These are phyloP conservation scores for Homarus gammarus DNA, from an alignment of 2,888 invertebrate genomes.

Conservation along the genomic window DNA sequence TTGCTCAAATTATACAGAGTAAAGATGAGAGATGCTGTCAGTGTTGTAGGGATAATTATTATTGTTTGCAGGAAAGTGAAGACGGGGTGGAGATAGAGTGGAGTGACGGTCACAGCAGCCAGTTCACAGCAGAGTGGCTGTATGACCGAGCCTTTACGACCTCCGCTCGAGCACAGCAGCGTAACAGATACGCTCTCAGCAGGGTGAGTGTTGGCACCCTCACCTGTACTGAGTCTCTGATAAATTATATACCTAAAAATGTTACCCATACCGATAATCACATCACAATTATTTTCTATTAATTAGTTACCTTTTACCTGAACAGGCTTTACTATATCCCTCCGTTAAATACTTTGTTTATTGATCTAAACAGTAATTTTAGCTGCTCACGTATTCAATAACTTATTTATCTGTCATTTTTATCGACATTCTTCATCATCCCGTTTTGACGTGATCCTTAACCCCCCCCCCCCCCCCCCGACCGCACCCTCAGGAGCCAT, in stretches of 20 bases:
- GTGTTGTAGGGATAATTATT: background rate
- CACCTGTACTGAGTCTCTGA: background rate
- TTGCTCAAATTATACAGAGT: no score
- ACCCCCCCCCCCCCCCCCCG: background rate
- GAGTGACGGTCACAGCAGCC: constrained; percentile 67
- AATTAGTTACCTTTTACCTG: no score
- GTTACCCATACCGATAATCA: no score
- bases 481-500: constrained; percentile 60
- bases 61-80: constrained; percentile 18
- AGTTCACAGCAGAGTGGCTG: constrained; percentile 63
- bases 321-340: no score
- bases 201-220: constrained; percentile 43
- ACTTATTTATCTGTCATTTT: background rate
- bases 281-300: no score
- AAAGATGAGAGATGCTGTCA: no score
- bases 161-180: constrained; percentile 45
- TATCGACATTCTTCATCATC: no score
- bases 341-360: no score
- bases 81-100: constrained; percentile 53
- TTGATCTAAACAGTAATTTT: background rate
- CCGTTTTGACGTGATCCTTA: background rate
- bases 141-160: constrained; percentile 68
- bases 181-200: constrained; percentile 45
- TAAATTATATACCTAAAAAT: no score
- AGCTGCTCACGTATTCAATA: background rate